Conservation (phyloP, 2,797 vertebrate genomes). For the Schizopygopsis pylzovi region DNA sequence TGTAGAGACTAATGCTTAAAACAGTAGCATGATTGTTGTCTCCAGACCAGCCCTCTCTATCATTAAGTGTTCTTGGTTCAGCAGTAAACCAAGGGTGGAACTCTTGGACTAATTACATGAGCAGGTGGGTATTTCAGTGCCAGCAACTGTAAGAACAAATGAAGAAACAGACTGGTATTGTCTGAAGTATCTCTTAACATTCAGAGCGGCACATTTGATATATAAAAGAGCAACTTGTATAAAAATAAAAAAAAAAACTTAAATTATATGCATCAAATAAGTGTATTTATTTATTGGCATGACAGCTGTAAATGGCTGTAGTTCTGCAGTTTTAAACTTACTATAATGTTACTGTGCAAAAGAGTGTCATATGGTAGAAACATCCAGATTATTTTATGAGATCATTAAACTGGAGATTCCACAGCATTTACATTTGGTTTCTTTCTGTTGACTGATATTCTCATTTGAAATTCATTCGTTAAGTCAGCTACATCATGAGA, state of each 20-base stretch:
- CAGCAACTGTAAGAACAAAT: slow-evolving; percentile 50
- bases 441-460: slow-evolving; percentile 14
- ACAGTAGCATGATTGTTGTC: slow-evolving; percentile 66
- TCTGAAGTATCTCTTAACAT: slow-evolving; percentile 13
- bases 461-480: neutral
- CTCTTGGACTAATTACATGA: slow-evolving; percentile 63
- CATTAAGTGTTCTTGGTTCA: slow-evolving; percentile 68
- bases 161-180: slow-evolving; percentile 40
- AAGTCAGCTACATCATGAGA: neutral
- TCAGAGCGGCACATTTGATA: neutral
- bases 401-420: slow-evolving; percentile 64
- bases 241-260: neutral
- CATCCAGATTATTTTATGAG: slow-evolving; percentile 70
- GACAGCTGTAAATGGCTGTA: neutral
- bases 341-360: slow-evolving; percentile 52
- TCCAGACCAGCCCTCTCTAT: slow-evolving; percentile 66
- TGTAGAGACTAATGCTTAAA: slow-evolving; percentile 57
- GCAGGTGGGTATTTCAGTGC: slow-evolving; percentile 57
- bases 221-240: neutral
- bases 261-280: neutral
- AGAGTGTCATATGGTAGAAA: slow-evolving; percentile 70
- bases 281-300: neutral
- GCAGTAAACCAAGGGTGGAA: slow-evolving; percentile 68
- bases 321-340: neutral
- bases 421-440: slow-evolving; percentile 53